Base-by-base conservation (phyloP, 2,113 vertebrate genomes). In the Hyaena hyaena region DNA sequence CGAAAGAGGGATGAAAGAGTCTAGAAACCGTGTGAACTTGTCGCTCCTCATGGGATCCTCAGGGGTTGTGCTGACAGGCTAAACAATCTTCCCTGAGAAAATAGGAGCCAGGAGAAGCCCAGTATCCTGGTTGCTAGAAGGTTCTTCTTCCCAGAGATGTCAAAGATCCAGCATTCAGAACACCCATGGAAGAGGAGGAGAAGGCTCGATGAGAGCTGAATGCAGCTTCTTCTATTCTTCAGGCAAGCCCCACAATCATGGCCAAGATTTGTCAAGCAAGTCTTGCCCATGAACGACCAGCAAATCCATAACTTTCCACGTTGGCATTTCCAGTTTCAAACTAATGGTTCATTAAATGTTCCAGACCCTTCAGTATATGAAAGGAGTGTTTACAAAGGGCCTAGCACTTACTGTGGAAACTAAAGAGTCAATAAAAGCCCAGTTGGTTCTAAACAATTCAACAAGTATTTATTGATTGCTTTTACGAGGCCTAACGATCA, bases 1-100 rank as follows among this genome's bases (percentile, higher is more conserved):
- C 97, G 88, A 95, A 97, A 97, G 77, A 93, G 80, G 77, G 53
- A 96, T 93, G 71, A 96, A 94, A 91, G 50, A 45, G 33, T 24
- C 0, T 84, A 58, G 89, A 95, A 74, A 81, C 82, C 92, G 19
- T 16, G 28, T 81, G 73, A 97, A 12, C 43, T 2, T 79, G 61
- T 19, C 88, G 61, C 4, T 85, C 61, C 55, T 21, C 31, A 0
- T 10, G 9, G 84, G 71, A 63, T 79, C 55, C 90, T 91, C 0
- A 92, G 69, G 66, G 19, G 90, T 88, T 82, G 80, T 63, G 31
- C 0, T 92, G 83, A 74, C 88, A 97, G 89, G 50, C 45, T 24
- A 85, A 88, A 48, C 39, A 96, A 43, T 45, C 90, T 91, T 96
- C 92, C 0, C 0, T 45, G 88, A 96, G 50, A 93, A 28, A 21